These are phyloP conservation scores for Cantharis rustica DNA, from an alignment of 2,888 invertebrate species.

Conservation along the genomic window DNA sequence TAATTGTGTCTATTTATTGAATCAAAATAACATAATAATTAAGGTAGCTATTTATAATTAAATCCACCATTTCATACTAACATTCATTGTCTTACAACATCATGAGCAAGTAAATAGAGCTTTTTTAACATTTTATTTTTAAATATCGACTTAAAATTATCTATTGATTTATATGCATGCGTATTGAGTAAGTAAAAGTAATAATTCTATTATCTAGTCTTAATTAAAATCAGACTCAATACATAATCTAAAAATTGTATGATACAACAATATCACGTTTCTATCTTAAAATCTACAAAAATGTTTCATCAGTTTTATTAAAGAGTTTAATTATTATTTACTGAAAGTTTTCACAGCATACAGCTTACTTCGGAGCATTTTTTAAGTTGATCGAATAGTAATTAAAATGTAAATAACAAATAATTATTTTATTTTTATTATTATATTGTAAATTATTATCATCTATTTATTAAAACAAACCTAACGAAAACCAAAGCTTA, in stretches of 20 bases:
- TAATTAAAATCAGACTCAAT: slow-evolving; percentile 26
- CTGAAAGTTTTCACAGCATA: slow-evolving; percentile 22
- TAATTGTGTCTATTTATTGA: slow-evolving; percentile 16
- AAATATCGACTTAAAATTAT: slow-evolving; percentile 20
- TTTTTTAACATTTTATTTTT: slow-evolving; percentile 7
- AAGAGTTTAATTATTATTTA: slow-evolving; percentile 15
- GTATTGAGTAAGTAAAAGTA: slow-evolving; percentile 21
- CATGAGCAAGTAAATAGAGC: slow-evolving; percentile 23
- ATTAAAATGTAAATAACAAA: not conserved
- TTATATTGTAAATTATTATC: not conserved
- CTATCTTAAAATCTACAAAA: slow-evolving; percentile 14
- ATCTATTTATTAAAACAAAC: not conserved
- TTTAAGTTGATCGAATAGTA: not conserved
- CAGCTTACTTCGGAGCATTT: slow-evolving; percentile 22
- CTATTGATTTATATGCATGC: slow-evolving; percentile 16
- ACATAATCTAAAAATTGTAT: slow-evolving; percentile 18
- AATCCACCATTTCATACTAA: slow-evolving; percentile 14
- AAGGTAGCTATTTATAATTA: slow-evolving; percentile 8
- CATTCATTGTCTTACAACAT: slow-evolving; percentile 17
- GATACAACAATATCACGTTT: slow-evolving; percentile 21
- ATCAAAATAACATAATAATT: slow-evolving; percentile 16
- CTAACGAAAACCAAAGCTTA: not conserved
- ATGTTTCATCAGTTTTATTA: slow-evolving; percentile 8
- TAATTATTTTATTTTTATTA: slow-evolving; percentile 1
- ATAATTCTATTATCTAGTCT: slow-evolving; percentile 13